These are phyloP conservation scores for Papio anubis DNA, from an alignment of 2,113 vertebrate species.

Conservation along the genomic window DNA sequence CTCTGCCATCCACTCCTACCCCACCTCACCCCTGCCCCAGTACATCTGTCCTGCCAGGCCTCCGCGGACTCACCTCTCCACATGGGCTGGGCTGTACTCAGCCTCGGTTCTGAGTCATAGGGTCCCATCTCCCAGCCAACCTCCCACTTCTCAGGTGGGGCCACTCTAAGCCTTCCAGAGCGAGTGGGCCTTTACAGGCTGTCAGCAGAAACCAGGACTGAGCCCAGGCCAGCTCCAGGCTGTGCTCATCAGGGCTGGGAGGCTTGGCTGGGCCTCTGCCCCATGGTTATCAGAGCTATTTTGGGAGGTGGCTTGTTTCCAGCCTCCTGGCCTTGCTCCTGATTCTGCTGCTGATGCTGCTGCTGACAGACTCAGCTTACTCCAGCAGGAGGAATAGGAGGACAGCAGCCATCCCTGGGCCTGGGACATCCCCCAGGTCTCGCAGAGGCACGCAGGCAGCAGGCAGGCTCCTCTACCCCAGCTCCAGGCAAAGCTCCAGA, in stretches of 20 bases:
- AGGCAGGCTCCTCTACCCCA: neutral
- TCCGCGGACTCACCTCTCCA: too few relatives aligned
- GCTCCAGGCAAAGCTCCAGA: neutral
- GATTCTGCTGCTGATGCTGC: neutral
- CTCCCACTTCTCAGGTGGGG: neutral
- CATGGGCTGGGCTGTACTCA: neutral
- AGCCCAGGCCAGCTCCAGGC: neutral
- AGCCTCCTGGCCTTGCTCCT: neutral
- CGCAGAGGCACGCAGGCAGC: neutral
- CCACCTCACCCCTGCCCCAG: neutral
- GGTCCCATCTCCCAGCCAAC: neutral
- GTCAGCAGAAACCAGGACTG: neutral
- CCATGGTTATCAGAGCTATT: slow-evolving; percentile 3
- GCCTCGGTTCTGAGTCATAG: neutral
- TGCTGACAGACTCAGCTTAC: neutral
- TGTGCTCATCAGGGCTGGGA: neutral
- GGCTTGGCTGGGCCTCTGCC: neutral
- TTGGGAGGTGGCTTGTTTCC: neutral
- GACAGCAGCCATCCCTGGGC: neutral
- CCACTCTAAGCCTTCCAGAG: too few relatives aligned
- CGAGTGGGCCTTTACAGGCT: neutral
- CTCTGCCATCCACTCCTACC: neutral
- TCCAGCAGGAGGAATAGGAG: neutral
- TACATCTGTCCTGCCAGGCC: neutral
- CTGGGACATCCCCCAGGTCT: neutral